A percentile compares a stretch with the other conserved stretches of the same genome.
Evolutionary conservation across 2,113 vertebrate species (phyloP).

Genomic region (Gymnobelideus leadbeateri): DNA sequence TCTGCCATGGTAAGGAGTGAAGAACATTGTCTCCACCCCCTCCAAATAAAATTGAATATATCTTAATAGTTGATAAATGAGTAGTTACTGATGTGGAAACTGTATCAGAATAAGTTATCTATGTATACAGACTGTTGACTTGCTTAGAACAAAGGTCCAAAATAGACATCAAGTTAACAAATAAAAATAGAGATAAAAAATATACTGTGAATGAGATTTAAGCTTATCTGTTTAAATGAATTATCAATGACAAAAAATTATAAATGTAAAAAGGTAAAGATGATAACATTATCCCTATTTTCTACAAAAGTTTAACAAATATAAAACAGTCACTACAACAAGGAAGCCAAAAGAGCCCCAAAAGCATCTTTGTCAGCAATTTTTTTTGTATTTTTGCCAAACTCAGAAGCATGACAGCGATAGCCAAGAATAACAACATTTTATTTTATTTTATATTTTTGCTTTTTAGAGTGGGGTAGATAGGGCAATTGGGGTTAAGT

Average conservation of each 20-base stretch:
- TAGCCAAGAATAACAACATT: not conserved
- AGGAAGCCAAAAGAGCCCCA: not conserved
- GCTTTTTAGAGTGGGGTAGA: too few species aligned
- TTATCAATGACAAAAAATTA: not conserved
- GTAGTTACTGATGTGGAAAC: not conserved
- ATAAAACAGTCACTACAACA: not conserved
- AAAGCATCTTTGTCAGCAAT: not conserved
- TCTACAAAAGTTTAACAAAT: not conserved
- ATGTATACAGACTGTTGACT: not conserved
- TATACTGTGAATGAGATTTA: not conserved
- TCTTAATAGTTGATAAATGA: not conserved
- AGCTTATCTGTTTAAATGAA: not conserved
- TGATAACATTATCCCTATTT: not conserved
- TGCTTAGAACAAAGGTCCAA: not conserved
- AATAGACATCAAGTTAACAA: not conserved
- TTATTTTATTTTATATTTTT: too few species aligned
- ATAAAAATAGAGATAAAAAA: not conserved
- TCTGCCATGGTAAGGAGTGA: not conserved
- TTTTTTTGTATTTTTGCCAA: not conserved
- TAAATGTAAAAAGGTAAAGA: not conserved
- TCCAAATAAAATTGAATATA: not conserved
- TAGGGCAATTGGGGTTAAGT: too few species aligned
- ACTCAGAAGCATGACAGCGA: not conserved
- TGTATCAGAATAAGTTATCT: not conserved
- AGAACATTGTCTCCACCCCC: not conserved